Base-by-base conservation (phyloP, 2,888 invertebrate genomes). In the Anodontia alba region DNA sequence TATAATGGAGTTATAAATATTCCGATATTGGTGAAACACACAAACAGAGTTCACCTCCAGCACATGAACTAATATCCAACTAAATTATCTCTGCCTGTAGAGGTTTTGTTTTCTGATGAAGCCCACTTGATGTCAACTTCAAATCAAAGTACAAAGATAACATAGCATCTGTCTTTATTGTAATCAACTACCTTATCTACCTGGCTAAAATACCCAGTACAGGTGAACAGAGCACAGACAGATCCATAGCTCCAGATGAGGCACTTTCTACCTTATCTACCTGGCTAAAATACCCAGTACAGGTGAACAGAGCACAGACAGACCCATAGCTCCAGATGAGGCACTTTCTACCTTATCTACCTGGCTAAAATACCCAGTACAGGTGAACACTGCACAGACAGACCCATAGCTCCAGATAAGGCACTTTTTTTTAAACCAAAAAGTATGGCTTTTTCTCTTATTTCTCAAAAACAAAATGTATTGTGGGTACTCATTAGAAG, bases 251-350 rank as follows among this genome's bases (percentile, higher is more conserved):
- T n/a, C n/a, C n/a, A n/a, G n/a, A n/a, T n/a, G n/a, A n/a, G n/a
- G n/a, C n/a, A n/a, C n/a, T n/a, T n/a, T n/a, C 33, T 62, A 33
- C 62, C 62, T 33, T 62, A 33, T 62, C 62, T 62, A 62, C 33
- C 62, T 62, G 33, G 62, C 33, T 62, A 33, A 62, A 33, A 62
- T 29, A 62, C 33, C 33, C 62, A 62, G 33, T 29, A 62, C 31
- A 38, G 38, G 38, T 38, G 12, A 38, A n/a, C n/a, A n/a, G n/a
- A n/a, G n/a, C n/a, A n/a, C n/a, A n/a, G n/a, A n/a, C n/a, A n/a
- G n/a, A n/a, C n/a, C n/a, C n/a, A n/a, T n/a, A n/a, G n/a, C n/a
- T n/a, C n/a, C n/a, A n/a, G n/a, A n/a, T n/a, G n/a, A n/a, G n/a
- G n/a, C n/a, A n/a, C n/a, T n/a, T n/a, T n/a, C 33, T 62, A 33